phyloP scores from a whole-genome alignment of 92 coral and sea anemone genomes.

The Paragorgia papillata region DNA sequence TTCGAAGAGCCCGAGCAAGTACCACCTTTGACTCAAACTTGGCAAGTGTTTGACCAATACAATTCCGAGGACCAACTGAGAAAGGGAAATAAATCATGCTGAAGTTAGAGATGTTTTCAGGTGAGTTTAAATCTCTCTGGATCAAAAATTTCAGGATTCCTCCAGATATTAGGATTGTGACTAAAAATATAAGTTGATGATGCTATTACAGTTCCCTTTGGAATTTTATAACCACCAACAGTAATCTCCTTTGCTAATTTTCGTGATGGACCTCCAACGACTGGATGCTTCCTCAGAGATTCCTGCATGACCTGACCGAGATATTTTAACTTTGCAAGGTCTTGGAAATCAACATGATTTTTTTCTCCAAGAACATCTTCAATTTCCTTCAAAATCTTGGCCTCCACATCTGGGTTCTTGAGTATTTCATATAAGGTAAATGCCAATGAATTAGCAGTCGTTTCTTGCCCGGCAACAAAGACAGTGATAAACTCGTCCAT shows the following conservation, averaged over 20 bases:
- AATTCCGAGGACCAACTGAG: constrained; percentile 35
- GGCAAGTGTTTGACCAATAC: constrained; percentile 40
- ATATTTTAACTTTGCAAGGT: constrained; percentile 73
- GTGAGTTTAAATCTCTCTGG: constrained; percentile 30
- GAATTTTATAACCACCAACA: constrained; percentile 67
- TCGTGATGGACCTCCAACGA: constrained; percentile 41
- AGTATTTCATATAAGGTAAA: constrained; percentile 67
- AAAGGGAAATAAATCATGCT: constrained; percentile 25
- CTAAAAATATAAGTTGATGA: background rate
- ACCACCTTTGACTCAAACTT: constrained; percentile 46
- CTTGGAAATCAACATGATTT: constrained; percentile 65
- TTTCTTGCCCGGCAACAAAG: constrained; percentile 67
- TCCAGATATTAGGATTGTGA: constrained; percentile 30
- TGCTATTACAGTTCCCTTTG: constrained; percentile 17
- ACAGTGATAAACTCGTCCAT: constrained; percentile 67
- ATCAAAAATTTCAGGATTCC: constrained; percentile 35
- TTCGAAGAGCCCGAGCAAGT: constrained; percentile 10
- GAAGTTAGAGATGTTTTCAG: constrained; percentile 3
- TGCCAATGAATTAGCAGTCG: constrained; percentile 69
- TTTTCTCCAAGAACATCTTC: constrained; percentile 51
- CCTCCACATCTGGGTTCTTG: constrained; percentile 60
- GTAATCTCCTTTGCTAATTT: constrained; percentile 37
- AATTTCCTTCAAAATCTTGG: constrained; percentile 62
- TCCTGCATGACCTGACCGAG: constrained; percentile 75
- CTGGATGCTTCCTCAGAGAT: constrained; percentile 72